Evolutionary conservation across 2,888 invertebrate genomes (phyloP), one percentile per base, ranked within the genome.

Genomic region (Eristalinus sepulchralis): DNA sequence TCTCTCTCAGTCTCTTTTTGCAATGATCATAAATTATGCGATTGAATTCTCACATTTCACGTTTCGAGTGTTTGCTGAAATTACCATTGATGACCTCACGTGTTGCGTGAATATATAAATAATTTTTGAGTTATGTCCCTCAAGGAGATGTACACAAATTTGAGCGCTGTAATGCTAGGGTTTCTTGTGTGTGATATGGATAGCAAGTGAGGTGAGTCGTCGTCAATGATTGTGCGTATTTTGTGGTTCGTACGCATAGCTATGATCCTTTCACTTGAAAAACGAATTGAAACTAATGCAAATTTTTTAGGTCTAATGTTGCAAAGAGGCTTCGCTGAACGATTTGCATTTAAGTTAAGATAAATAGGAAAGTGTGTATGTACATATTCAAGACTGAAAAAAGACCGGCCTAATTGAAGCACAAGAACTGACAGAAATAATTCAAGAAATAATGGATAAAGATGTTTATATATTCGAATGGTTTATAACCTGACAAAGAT

Each of bases 21-120:
- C 83, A 83, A 59, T 75, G 71, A 31, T 60, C 53, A 79, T 82
- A 71, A 76, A 75, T 81, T 70, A 63, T 66, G 55, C 66, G 39
- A 80, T 62, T 67, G 72, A 67, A 67, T 66, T 73, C 67, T 53
- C 47, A 72, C 70, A 76, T 34, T 82, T 71, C 82, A 67, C 64
- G 57, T 64, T 59, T 76, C 64, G 55, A 76, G 59, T 77, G 20
- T 67, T 77, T 76, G 62, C 60, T 55, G 57, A 68, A 73, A 73
- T 80, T 55, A 67, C 60, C 67, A 80, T 73, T 55, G 72, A 80
- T 80, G 80, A 73, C 72, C 67, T 80, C 72, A 80, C 67, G 66
- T 80, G 80, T 79, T 79, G 79, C 72, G 72, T 59, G 79, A 79
- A 79, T 79, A 47, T 34, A 66, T 66, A 70, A 67, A 67, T 76